Base-by-base conservation (phyloP, 1,140 invertebrate species). In the Lamellibrachia luymesi region DNA sequence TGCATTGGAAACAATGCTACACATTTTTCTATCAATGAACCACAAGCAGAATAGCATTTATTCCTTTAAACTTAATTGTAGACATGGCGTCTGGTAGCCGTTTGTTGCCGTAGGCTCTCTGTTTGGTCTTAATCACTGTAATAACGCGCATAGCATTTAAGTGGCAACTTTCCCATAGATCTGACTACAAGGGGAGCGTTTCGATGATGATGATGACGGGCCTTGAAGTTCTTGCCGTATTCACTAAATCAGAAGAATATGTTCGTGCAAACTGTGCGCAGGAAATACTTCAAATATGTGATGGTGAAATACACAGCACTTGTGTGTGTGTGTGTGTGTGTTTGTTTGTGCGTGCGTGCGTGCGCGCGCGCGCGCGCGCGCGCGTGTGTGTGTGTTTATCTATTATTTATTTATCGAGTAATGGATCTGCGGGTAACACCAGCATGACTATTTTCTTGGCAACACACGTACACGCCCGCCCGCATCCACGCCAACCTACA, bases 121-220 rank as follows among this genome's bases (percentile, higher is more conserved):
- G 64, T 80, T 80, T 80, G 64, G 64, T 80, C 64, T 80, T 80
- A 80, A 80, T 80, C 25, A 80, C 64, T 80, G 64, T 80, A 80
- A 80, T 80, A 80, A 80, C 64, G 8, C 25, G 64, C 64, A 22
- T 2, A 22, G 64, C 64, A 22, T 80, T 80, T 80, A 80, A 80
- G 13, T 80, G 64, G 64, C 64, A 22, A 80, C 64, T 80, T 80
- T 80, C 64, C 64, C 64, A 80, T 17, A 80, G 64, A 80, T 80
- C 64, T 80, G 64, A 80, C 64, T 10, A 80, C 64, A 80, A 22
- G 64, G 2, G 64, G 64, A 80, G 64, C 64, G 13, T 17, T 8
- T 8, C 13, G 17, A 80, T 80, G 64, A 80, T 80, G 64, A 80
- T 22, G 64, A 80, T 22, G 17, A 80, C 64, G 64, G 13, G 64